Evolutionary conservation across 2,888 invertebrate genomes (phyloP), one percentile per base, ranked within the genome.

Genomic region (Andricus quercusramuli): DNA sequence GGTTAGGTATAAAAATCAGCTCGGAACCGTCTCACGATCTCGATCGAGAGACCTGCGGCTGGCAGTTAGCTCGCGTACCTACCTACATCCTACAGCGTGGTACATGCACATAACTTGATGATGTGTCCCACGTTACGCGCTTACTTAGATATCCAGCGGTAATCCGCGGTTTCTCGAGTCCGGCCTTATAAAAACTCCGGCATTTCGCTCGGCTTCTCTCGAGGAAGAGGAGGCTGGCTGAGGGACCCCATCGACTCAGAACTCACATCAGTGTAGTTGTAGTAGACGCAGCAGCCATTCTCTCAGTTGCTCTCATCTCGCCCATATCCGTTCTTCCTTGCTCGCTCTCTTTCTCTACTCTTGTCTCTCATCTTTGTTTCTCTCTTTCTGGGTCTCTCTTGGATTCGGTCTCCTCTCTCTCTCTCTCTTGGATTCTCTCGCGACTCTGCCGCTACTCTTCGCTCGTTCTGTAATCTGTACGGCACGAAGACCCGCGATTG

Each of bases 401-500:
- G 29, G 44, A 56, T 80, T 80, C 79, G 78, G 82, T 82, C 83
- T 20, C 32, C 47, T 44, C 44, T 44, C 41, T 41, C 41, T 41
- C 41, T 64, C 29, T 62, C 44, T 41, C 37, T 44, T 44, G 29
- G 64, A 66, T 80, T 80, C 80, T 79, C 83, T 83, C 84, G 82
- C 81, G 82, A 80, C 84, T 83, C 80, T 77, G 81, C 59, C 76
- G 51, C 79, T 83, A 83, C 83, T 87, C 88, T 86, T 85, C 82
- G 82, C 85, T 90, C 90, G 89, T 90, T 89, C 88, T 85, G 90
- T 90, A 90, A 91, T 91, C 90, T 88, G 90, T 89, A 90, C 87
- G 86, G 82, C 80, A 80, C 74, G 80, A 78, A 82, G 79, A 86
- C 82, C 86, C 87, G 86, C 89, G 89, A 90, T 91, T 90, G 90